Evolutionary conservation across 2,797 vertebrate species (phyloP).

Genomic region (Diceros bicornis): DNA sequence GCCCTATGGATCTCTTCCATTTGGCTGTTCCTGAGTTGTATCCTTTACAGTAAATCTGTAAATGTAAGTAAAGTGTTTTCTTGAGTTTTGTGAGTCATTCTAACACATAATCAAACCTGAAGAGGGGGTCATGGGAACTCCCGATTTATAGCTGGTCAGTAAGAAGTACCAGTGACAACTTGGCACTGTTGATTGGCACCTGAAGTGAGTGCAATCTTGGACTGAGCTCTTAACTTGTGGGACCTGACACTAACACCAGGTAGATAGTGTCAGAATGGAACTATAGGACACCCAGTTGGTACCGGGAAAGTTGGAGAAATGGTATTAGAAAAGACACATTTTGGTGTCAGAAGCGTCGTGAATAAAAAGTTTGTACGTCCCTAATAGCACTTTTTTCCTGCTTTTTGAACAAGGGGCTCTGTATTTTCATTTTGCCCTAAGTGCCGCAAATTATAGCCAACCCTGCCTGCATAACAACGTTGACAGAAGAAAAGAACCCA

Average conservation of each 20-base stretch:
- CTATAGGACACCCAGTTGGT: neutral
- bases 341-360: neutral
- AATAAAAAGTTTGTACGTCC: neutral
- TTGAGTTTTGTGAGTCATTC: neutral
- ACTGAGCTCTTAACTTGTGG: neutral
- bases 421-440: no score
- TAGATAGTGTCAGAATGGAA: neutral
- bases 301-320: neutral
- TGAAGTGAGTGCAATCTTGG: neutral
- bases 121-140: neutral
- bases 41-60: neutral
- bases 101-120: neutral
- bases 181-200: neutral
- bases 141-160: neutral
- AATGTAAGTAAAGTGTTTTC: neutral
- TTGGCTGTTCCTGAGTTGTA: neutral
- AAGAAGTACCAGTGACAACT: neutral
- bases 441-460: no score
- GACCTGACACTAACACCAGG: neutral
- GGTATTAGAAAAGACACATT: neutral
- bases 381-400: neutral
- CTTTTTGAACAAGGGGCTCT: neutral
- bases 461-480: neutral
- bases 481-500: neutral
- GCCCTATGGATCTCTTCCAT: neutral